Evolutionary conservation across 1,140 invertebrate species (phyloP), one percentile per base, ranked within the genome.

Genomic region (Lasioglossum baleicum): DNA sequence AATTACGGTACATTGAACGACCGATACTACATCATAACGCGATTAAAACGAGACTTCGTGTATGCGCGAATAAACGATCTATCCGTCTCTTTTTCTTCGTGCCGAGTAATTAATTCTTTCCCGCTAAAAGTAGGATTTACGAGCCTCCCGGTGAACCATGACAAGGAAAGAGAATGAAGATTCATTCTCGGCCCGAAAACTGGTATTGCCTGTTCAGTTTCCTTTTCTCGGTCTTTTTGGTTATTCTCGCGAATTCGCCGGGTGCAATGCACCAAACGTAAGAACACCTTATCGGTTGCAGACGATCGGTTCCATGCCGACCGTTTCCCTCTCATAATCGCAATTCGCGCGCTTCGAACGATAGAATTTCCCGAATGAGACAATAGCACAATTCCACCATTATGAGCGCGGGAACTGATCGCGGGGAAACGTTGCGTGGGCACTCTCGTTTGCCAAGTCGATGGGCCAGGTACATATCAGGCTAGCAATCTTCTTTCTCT

Each of bases 351-450:
- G 61, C 31, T 35, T 56, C 4, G 72, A 35, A 17, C 42, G 20
- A 61, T 35, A 15, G 5, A 6, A 69, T 17, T 81, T 84, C 61
- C 77, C 71, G 40, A 44, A 56, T 26, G 56, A 61, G 56, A 84
- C 82, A 84, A 84, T 84, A 51, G 72, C 79, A 73, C 82, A 61
- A 76, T 48, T 58, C 56, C 64, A 51, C 63, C n/a, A 60, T 75
- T 53, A 76, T 66, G 58, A 61, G 60, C 17, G 56, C 51, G 77
- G 42, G 68, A 84, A 79, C 72, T 64, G 61, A 84, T 61, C 44
- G 68, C 74, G 68, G 20, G 67, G 67, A 80, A 75, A 76, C 70
- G 60, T 31, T 82, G 77, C 61, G 56, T 60, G 75, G 20, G 60
- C 78, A 53, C 75, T 70, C 79, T 44, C 64, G 63, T 64, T 42